Evolutionary conservation across 2,113 vertebrate species (phyloP).

Genomic region (Lepus americanus): DNA sequence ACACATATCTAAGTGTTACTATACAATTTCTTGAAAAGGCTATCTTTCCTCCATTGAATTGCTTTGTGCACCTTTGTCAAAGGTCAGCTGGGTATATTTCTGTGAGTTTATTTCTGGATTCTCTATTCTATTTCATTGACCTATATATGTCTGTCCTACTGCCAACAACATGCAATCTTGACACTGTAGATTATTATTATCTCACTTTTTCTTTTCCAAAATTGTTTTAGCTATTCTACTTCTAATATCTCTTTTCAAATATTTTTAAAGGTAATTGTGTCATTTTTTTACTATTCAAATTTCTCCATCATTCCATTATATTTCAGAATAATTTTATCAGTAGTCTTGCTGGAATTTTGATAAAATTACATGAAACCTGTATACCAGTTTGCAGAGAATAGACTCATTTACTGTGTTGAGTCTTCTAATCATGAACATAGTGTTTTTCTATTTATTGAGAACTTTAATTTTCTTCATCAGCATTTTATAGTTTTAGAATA

Average conservation of each 20-base stretch:
- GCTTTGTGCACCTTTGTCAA: neutral
- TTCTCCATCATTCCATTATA: neutral
- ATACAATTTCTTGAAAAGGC: neutral
- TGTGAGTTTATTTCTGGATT: neutral
- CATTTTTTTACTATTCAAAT: neutral
- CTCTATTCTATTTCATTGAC: neutral
- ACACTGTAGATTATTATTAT: neutral
- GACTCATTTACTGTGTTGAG: neutral
- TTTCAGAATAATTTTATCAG: conserved; percentile 47
- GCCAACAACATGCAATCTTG: neutral
- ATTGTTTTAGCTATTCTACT: neutral
- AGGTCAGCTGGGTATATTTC: neutral
- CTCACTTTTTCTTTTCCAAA: neutral
- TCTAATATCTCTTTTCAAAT: neutral
- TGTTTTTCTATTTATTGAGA: neutral
- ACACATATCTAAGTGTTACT: neutral
- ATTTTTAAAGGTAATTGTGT: conserved; percentile 17
- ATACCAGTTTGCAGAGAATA: conserved; percentile 39
- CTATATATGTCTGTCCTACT: neutral
- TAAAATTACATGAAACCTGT: neutral
- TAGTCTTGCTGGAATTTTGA: neutral
- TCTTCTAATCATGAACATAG: neutral
- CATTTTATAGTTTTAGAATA: conserved; percentile 2
- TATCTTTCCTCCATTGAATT: neutral
- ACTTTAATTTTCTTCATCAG: neutral